Base-by-base conservation (phyloP, 2,797 vertebrate species). In the Myripristis jacobus region DNA sequence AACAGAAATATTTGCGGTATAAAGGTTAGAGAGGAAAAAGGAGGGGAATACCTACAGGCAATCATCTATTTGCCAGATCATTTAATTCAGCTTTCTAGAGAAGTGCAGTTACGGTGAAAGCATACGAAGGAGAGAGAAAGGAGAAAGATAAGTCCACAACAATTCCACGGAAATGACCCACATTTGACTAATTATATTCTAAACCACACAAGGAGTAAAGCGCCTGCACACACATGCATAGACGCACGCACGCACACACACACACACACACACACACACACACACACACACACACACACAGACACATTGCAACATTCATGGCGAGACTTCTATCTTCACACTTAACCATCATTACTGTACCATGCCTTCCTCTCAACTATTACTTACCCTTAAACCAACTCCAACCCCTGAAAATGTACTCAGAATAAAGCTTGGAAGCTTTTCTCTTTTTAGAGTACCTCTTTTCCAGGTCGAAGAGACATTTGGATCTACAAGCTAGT, bases 141-240 rank as follows among this genome's bases (percentile, higher is more conserved):
- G 38, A 1, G n/a, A 8, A n/a, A 18, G 2, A 58, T 24, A 41
- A 25, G 22, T 21, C 57, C 1, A n/a, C 11, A 41, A 58, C 16
- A 47, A 29, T 22, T n/a, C 12, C 22, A 18, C 57, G 24, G 11
- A 56, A 77, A 64, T 70, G 47, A 64, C 56, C 53, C 58, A 51
- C 3, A 24, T 54, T 27, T 59, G 29, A 61, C 15, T 15, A 65
- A 66, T 38, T 38, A 31, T 36, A 43, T 11, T 43, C 12, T 15
- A 24, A 21, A 50, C 53, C 27, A 36, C 43, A 70, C 12, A 12
- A 11, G 36, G 9, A 38, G 10, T 38, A 38, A n/a, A n/a, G n/a
- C n/a, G n/a, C n/a, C n/a, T n/a, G 36, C 36, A 38, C 36, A 38
- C 9, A 12, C 36, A 36, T 36, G n/a, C n/a, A n/a, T n/a, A n/a